Percentiles rank a stretch among this genome's conserved stretches.
These are phyloP conservation scores for Alligator mississippiensis DNA, from an alignment of 2,113 vertebrate species.

Conservation along the genomic window DNA sequence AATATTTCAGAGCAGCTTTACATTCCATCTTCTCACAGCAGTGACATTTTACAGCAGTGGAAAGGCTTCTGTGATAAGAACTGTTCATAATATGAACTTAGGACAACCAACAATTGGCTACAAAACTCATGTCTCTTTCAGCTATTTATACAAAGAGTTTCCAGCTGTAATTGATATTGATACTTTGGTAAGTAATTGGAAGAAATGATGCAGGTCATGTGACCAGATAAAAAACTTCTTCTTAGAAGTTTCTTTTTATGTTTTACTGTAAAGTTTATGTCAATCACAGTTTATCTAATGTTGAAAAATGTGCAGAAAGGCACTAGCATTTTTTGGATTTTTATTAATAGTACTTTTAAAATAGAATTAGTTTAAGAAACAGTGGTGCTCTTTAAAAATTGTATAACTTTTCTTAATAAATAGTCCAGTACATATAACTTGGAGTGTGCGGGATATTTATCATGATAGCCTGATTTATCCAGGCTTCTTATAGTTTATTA, in stretches of 20 bases:
- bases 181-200: neutral
- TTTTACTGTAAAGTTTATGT: neutral
- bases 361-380: neutral
- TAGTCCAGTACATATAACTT: neutral
- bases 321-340: neutral
- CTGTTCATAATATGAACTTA: neutral
- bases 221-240: neutral
- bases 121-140: neutral
- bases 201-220: neutral
- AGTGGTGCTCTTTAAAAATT: neutral
- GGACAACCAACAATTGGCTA: neutral
- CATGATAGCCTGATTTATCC: neutral
- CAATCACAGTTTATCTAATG: neutral
- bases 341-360: neutral
- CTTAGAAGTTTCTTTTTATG: neutral
- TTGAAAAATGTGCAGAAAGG: neutral
- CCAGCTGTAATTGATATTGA: neutral
- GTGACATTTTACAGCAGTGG: neutral
- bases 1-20: neutral
- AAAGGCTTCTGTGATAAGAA: neutral
- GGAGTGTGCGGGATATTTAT: neutral
- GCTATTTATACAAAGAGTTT: neutral
- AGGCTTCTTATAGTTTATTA: constrained; percentile 21
- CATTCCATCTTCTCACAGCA: neutral
- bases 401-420: neutral